Evolutionary conservation across 2,888 invertebrate species (phyloP).

Genomic region (Glaucopsyche alexis): DNA sequence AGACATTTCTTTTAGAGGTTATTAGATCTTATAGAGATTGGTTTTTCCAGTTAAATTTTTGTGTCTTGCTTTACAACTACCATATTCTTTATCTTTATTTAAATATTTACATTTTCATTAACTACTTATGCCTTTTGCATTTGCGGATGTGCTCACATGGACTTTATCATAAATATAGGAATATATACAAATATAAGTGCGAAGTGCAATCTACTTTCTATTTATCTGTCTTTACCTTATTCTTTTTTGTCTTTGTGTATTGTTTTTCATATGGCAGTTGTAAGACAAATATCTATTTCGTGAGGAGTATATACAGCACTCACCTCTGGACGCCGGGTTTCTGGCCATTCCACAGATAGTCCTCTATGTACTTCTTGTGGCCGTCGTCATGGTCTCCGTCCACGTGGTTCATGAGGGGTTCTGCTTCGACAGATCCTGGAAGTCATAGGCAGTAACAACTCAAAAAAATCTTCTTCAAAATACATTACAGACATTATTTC

Average conservation of each 20-base stretch:
- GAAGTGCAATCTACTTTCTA: constrained; percentile 3
- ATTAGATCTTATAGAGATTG: constrained; percentile 5
- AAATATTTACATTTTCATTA: background rate
- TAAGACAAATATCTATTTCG: background rate
- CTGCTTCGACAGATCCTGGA: constrained; percentile 84
- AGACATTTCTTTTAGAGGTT: background rate
- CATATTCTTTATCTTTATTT: background rate
- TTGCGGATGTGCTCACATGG: constrained; percentile 7
- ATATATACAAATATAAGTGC: constrained; percentile 3
- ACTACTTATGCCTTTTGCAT: constrained; percentile 7
- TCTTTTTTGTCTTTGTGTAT: background rate
- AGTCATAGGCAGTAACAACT: constrained; percentile 35
- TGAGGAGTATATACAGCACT: constrained; percentile 37
- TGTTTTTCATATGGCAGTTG: background rate
- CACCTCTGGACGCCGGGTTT: constrained; percentile 74
- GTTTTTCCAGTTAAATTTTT: background rate
- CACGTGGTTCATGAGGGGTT: constrained; percentile 86
- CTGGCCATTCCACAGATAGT: constrained; percentile 75
- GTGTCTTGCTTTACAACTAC: constrained; percentile 13
- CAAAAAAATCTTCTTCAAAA: background rate
- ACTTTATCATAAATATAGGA: background rate
- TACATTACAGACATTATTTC: too few species aligned
- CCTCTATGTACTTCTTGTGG: constrained; percentile 72
- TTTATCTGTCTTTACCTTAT: background rate
- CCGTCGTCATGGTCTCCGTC: constrained; percentile 76